phyloP scores from a whole-genome alignment of 2,888 invertebrate genomes.

The Rhimphoctona megacephalus region DNA sequence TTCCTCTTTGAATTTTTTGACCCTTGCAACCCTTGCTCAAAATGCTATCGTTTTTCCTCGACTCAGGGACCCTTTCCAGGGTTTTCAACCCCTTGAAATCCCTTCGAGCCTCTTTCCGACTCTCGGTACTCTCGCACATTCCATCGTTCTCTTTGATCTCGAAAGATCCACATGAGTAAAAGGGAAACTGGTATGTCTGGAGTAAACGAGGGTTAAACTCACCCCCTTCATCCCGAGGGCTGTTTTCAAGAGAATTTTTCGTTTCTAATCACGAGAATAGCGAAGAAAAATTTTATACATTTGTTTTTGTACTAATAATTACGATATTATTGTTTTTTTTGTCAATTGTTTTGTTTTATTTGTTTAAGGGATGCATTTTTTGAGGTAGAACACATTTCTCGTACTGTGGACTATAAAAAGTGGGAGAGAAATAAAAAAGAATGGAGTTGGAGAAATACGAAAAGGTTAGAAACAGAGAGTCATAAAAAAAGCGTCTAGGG shows the following conservation, averaged over 20 bases:
- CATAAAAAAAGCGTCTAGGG: constrained; percentile 11
- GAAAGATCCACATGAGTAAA: neutral
- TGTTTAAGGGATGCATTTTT: neutral
- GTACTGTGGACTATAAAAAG: neutral
- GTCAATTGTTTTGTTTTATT: neutral
- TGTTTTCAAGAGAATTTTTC: neutral
- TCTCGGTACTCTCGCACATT: constrained; percentile 4
- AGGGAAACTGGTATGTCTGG: neutral
- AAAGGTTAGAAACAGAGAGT: neutral
- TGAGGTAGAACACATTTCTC: neutral
- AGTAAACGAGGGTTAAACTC: constrained; percentile 4
- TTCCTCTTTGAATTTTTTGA: constrained; percentile 2
- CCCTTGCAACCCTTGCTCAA: neutral
- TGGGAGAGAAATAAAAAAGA: neutral
- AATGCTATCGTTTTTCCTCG: neutral
- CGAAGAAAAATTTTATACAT: neutral
- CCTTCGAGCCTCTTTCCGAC: neutral
- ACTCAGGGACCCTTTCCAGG: neutral
- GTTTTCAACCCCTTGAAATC: neutral
- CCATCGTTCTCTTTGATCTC: constrained; percentile 27
- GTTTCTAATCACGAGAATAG: neutral
- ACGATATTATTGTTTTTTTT: neutral
- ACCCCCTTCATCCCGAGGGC: neutral
- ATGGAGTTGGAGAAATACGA: neutral
- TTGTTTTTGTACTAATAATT: neutral